Percentiles rank a stretch among this genome's conserved stretches.
These are phyloP conservation scores for Pyrocoelia pectoralis DNA, from an alignment of 2,888 invertebrate species.

Conservation along the genomic window DNA sequence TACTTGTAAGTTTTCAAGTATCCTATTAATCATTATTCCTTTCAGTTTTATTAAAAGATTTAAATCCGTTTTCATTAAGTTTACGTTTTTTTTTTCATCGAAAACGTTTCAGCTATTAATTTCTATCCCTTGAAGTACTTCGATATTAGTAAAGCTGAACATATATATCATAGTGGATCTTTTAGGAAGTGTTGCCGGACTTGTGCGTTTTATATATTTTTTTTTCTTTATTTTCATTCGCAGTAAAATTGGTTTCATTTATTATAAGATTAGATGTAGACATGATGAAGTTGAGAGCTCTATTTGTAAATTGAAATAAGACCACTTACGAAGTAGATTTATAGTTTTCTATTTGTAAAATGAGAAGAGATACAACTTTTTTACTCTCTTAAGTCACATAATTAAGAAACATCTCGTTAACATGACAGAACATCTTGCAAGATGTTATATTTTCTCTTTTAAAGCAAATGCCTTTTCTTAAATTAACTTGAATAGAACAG, in stretches of 20 bases:
- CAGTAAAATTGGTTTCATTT: constrained; percentile 1
- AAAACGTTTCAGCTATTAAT: constrained; percentile 4
- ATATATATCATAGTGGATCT: not conserved
- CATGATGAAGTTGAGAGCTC: constrained; percentile 1
- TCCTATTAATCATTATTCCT: constrained; percentile 3
- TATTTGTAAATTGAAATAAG: constrained; percentile 1
- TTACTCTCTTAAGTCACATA: not conserved
- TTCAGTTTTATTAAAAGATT: not conserved
- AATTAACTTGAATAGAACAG: not conserved
- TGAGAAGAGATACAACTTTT: not conserved
- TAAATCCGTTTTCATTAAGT: constrained; percentile 12
- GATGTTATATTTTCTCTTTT: not conserved
- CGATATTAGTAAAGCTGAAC: constrained; percentile 3
- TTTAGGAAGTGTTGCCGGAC: not conserved
- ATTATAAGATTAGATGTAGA: not conserved
- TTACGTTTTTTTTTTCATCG: not conserved
- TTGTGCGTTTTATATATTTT: constrained; percentile 10
- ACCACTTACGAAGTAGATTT: not conserved
- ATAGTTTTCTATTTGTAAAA: not conserved
- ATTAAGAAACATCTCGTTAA: constrained; percentile 1
- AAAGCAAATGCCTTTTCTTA: not conserved
- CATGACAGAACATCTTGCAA: constrained; percentile 1
- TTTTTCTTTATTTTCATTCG: constrained; percentile 5
- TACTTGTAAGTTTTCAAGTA: constrained; percentile 65
- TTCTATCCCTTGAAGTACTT: constrained; percentile 1